Percentiles rank a stretch among this genome's conserved stretches.
phyloP scores from a whole-genome alignment of 2,888 invertebrate species.

The Eugnorisma glareosa region DNA sequence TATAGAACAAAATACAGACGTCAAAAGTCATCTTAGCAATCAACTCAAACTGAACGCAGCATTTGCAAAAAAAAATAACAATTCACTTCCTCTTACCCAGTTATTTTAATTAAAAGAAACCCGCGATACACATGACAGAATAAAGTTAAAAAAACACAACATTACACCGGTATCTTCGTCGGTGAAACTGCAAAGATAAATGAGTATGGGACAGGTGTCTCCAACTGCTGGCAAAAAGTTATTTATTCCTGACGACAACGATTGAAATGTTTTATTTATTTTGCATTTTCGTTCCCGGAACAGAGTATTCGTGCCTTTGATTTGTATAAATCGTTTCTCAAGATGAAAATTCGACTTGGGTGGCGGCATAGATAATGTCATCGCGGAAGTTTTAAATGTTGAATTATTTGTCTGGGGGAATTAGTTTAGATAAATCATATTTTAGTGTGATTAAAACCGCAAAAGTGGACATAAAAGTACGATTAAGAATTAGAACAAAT shows the following conservation, averaged over 20 bases:
- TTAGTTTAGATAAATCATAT: neutral
- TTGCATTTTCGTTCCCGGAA: slow-evolving; percentile 48
- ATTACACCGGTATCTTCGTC: slow-evolving; percentile 41
- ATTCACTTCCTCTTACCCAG: slow-evolving; percentile 34
- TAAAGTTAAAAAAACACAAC: slow-evolving; percentile 26
- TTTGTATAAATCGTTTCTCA: slow-evolving; percentile 42
- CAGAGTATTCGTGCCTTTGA: slow-evolving; percentile 20
- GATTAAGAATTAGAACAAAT: slow-evolving; percentile 4
- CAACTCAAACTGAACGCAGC: neutral
- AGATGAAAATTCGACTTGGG: slow-evolving; percentile 54
- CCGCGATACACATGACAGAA: slow-evolving; percentile 11
- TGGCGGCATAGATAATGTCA: slow-evolving; percentile 48
- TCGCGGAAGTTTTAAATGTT: slow-evolving; percentile 11
- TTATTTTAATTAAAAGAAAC: slow-evolving; percentile 55
- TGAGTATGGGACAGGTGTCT: slow-evolving; percentile 64
- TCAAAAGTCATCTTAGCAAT: neutral
- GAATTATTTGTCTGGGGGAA: neutral
- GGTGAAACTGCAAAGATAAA: slow-evolving; percentile 60
- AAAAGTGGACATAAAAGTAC: neutral
- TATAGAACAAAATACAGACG: neutral
- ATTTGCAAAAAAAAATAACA: slow-evolving; percentile 4
- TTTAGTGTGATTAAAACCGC: slow-evolving; percentile 21
- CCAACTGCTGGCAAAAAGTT: slow-evolving; percentile 46
- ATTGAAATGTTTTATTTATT: slow-evolving; percentile 67
- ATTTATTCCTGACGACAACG: slow-evolving; percentile 54